phyloP scores from a whole-genome alignment of 2,113 vertebrate species.

The Callipepla californica region DNA sequence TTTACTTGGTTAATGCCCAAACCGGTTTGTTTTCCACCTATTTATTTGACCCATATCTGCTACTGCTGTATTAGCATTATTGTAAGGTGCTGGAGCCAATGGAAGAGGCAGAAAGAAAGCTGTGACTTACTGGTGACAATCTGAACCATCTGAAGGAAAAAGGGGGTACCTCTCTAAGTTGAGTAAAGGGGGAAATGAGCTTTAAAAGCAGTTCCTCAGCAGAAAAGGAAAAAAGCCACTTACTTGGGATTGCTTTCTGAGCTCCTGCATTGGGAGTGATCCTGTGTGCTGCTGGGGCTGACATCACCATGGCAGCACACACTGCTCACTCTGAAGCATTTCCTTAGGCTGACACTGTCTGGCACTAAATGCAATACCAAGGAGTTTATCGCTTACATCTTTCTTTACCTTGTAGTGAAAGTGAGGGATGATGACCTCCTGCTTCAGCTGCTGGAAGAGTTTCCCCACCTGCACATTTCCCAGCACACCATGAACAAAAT shows the following conservation, averaged over 20 bases:
- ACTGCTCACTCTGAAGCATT: neutral
- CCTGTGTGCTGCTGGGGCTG: neutral
- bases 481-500: constrained; percentile 82
- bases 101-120: neutral
- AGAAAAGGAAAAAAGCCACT: neutral
- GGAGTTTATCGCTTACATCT: constrained; percentile 4
- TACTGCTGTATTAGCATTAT: neutral
- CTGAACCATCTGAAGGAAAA: neutral
- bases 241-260: neutral
- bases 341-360: neutral
- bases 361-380: neutral
- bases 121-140: neutral
- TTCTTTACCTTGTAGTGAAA: constrained; percentile 80
- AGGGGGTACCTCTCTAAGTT: neutral
- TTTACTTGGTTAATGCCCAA: neutral
- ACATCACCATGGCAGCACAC: neutral
- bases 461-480: constrained; percentile 89
- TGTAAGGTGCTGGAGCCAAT: neutral
- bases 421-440: constrained; percentile 87
- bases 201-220: neutral
- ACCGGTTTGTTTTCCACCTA: neutral
- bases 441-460: constrained; percentile 85
- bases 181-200: neutral
- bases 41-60: neutral
- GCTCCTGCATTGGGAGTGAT: neutral